Percentiles rank a stretch among this genome's conserved stretches.
Conservation (phyloP, 2,797 vertebrate species). For the Onychomys arenicola region DNA sequence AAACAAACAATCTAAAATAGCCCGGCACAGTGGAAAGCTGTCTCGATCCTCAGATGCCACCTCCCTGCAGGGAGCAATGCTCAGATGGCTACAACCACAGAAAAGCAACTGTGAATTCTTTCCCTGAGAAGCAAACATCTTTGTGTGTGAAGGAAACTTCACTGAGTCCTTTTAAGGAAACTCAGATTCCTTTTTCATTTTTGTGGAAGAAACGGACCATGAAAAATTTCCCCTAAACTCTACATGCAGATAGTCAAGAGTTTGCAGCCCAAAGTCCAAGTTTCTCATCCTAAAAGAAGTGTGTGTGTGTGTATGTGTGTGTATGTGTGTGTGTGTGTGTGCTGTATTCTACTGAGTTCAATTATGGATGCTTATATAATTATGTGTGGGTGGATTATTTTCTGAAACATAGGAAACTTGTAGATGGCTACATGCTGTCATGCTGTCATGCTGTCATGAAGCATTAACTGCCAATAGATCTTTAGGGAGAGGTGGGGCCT, state of each 20-base stretch:
- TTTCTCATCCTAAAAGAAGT: conserved; percentile 32
- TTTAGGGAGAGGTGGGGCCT: not conserved
- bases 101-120: not conserved
- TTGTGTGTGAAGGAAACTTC: not conserved
- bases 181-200: not conserved
- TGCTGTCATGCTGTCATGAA: not conserved
- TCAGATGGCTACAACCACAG: not conserved
- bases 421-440: too few species aligned
- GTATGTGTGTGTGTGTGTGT: not conserved
- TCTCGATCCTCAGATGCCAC: not conserved
- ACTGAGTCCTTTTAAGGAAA: not conserved
- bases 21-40: not conserved
- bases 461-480: not conserved
- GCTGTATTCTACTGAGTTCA: not conserved
- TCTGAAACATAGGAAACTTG: not conserved
- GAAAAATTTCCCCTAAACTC: not conserved
- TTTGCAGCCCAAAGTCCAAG: not conserved
- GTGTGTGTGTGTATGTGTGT: not conserved
- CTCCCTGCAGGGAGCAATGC: not conserved
- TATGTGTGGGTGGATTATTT: not conserved
- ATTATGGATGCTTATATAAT: not conserved
- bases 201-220: not conserved
- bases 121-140: not conserved
- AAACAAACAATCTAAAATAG: conserved; percentile 54
- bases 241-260: not conserved